phyloP scores from a whole-genome alignment of 2,888 invertebrate genomes.

The Caenorhabditis sp. region DNA sequence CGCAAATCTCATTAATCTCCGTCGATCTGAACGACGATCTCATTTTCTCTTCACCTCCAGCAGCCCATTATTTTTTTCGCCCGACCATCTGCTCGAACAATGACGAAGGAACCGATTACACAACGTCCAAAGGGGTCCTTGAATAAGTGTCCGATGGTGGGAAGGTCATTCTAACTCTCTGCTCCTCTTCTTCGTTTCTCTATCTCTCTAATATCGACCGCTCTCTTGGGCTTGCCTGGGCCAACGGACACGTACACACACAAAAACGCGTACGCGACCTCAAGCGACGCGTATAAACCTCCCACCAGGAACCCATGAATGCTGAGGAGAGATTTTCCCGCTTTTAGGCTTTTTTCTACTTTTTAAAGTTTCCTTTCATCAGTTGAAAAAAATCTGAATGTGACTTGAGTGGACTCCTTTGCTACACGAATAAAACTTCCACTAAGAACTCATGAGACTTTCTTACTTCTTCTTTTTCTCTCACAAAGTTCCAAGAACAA shows the following conservation, averaged over 20 bases:
- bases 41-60: not conserved
- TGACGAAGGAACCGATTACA: constrained; percentile 28
- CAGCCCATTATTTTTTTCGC: constrained; percentile 10
- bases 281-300: constrained; percentile 32
- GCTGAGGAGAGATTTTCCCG: not conserved
- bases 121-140: constrained; percentile 5
- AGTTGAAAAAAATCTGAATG: no score
- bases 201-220: constrained; percentile 32
- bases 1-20: constrained; percentile 17
- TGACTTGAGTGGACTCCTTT: no score
- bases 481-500: no score
- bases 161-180: constrained; percentile 45
- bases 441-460: no score
- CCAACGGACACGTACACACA: constrained; percentile 11
- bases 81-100: constrained; percentile 32
- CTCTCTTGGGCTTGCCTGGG: not conserved
- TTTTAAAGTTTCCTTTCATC: not conserved
- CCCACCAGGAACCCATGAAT: constrained; percentile 20
- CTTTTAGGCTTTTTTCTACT: not conserved
- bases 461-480: no score
- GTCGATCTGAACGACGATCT: not conserved
- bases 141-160: constrained; percentile 16
- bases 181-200: constrained; percentile 23
- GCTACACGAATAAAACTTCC: no score
- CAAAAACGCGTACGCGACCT: constrained; percentile 32